These are phyloP conservation scores for Biston betularia DNA, from an alignment of 2,888 invertebrate species.

Conservation along the genomic window DNA sequence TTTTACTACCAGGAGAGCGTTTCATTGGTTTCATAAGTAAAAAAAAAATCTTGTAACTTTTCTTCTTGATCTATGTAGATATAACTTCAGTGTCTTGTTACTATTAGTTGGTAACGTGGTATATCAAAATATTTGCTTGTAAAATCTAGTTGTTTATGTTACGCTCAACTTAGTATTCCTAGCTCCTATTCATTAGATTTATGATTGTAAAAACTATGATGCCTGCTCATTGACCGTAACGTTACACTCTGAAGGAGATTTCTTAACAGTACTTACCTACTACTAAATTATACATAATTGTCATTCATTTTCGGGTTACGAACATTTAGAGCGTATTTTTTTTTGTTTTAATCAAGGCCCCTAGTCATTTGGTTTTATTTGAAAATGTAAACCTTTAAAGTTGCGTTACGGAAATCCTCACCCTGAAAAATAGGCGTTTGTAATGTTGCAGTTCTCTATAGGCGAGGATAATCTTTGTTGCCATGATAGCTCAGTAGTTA, in stretches of 20 bases:
- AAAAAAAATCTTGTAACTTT: no score
- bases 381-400: no score
- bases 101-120: not conserved
- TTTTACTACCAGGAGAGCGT: no score
- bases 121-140: not conserved
- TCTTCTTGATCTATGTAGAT: no score
- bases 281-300: slow-evolving; percentile 48
- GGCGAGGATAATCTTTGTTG: no score
- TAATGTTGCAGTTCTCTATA: no score
- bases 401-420: no score
- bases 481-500: no score
- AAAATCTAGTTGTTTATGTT: not conserved
- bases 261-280: slow-evolving; percentile 40
- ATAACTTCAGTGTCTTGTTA: no score
- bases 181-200: slow-evolving; percentile 9
- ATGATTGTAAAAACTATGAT: slow-evolving; percentile 40
- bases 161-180: slow-evolving; percentile 1
- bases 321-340: slow-evolving; percentile 45
- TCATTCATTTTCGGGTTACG: slow-evolving; percentile 42
- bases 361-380: slow-evolving; percentile 23
- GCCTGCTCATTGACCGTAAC: slow-evolving; percentile 43
- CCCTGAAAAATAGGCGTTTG: no score
- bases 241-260: slow-evolving; percentile 46
- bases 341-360: slow-evolving; percentile 32
- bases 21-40: no score